phyloP scores from a whole-genome alignment of 2,888 invertebrate species.

The Gnatocerus cornutus region DNA sequence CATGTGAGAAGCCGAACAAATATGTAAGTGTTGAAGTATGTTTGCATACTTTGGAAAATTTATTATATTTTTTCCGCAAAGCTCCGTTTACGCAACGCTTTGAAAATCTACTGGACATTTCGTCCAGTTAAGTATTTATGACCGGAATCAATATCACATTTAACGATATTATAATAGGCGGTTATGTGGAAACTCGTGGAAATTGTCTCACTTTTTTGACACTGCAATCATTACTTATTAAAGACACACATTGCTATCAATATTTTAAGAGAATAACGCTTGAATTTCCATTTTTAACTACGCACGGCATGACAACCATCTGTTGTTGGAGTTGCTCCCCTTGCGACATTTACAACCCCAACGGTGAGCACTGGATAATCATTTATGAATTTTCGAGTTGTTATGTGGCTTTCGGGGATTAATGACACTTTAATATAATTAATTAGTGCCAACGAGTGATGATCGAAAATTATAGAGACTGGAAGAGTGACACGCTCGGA shows the following conservation, averaged over 20 bases:
- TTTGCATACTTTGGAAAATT: conserved; percentile 39
- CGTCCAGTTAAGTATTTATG: conserved; percentile 31
- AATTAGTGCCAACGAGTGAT: conserved; percentile 15
- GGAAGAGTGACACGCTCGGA: neutral
- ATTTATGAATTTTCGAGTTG: conserved; percentile 56
- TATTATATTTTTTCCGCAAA: conserved; percentile 20
- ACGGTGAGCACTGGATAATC: conserved; percentile 53
- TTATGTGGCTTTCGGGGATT: conserved; percentile 51
- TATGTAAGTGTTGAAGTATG: conserved; percentile 44
- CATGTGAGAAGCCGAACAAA: conserved; percentile 41
- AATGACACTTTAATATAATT: conserved; percentile 34
- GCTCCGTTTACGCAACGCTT: neutral
- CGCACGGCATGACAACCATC: conserved; percentile 56
- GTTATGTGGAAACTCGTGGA: conserved; percentile 35
- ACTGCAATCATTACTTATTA: conserved; percentile 26
- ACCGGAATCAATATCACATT: conserved; percentile 36
- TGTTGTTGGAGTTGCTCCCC: conserved; percentile 53
- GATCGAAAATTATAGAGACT: conserved; percentile 30
- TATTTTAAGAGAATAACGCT: conserved; percentile 14
- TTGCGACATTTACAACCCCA: conserved; percentile 51
- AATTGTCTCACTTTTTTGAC: conserved; percentile 43
- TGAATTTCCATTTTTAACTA: conserved; percentile 49
- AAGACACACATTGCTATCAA: conserved; percentile 27
- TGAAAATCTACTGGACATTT: neutral
- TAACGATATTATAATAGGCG: conserved; percentile 43